These are phyloP conservation scores for Congeria kusceri DNA, from an alignment of 2,888 invertebrate species.

Conservation along the genomic window DNA sequence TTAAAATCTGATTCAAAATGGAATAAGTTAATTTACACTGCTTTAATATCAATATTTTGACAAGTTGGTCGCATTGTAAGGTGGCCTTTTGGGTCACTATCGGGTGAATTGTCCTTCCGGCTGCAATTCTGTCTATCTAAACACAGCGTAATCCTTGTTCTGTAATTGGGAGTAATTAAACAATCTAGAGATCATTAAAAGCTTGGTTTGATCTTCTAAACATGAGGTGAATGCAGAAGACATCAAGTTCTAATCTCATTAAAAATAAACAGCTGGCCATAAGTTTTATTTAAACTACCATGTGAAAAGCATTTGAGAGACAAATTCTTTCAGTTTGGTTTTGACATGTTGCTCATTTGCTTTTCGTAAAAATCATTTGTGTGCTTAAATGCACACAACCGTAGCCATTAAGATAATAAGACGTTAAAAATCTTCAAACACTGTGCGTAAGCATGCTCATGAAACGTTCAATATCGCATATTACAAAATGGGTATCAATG, in stretches of 20 bases:
- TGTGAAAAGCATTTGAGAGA: too few relatives aligned
- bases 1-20: constrained; percentile 27
- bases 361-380: too few relatives aligned
- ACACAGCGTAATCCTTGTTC: constrained; percentile 5
- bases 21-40: constrained; percentile 53
- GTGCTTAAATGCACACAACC: too few relatives aligned
- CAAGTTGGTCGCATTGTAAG: constrained; percentile 17
- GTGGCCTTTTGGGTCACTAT: constrained; percentile 18
- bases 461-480: too few relatives aligned
- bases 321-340: too few relatives aligned
- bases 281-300: too few relatives aligned
- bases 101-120: constrained; percentile 35
- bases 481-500: too few relatives aligned
- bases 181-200: neutral
- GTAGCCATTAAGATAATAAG: too few relatives aligned
- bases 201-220: constrained; percentile 2
- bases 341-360: too few relatives aligned
- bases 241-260: neutral
- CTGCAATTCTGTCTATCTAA: neutral
- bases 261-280: too few relatives aligned
- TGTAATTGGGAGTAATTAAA: constrained; percentile 33
- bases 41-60: constrained; percentile 60
- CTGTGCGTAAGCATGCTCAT: too few relatives aligned
- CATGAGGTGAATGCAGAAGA: constrained; percentile 9
- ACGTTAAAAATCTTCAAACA: too few relatives aligned